Evolutionary conservation across 2,888 invertebrate species (phyloP), one percentile per base, ranked within the genome.

Genomic region (Athalia cordata): DNA sequence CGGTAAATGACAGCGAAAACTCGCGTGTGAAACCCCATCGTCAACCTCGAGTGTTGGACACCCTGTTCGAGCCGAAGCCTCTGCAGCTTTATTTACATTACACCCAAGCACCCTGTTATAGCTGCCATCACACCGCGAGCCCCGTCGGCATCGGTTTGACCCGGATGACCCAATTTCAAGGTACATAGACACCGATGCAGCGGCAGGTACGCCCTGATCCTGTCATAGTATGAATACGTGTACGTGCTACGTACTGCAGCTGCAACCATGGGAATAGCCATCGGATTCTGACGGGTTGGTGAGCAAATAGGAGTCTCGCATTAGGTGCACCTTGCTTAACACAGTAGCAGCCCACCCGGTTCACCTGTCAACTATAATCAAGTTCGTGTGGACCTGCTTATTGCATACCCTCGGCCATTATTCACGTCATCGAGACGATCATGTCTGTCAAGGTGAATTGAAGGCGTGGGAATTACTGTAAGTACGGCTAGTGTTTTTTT

Each of bases 211-310:
- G 50, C n/a, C n/a, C 47, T 49, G 13, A 50, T 50, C 29, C 29
- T 29, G 29, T 29, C 29, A 2, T 29, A 29, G 29, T 29, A 29
- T 29, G 29, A 0, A 29, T 29, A 29, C 29, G 29, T 29, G 29
- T 29, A 29, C 29, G 29, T 29, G 2, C 29, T 29, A 2, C 29
- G 29, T 29, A 29, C 50, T 67, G 55, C 8, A 55, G 9, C 47
- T 50, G 15, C 50, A 67, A 9, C 67, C 15, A 50, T 15, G 11
- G 67, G 61, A n/a, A 67, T 50, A 15, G 15, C 15, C 67, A 9
- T 50, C 49, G 47, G 67, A 67, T 67, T 67, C 45, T 47, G 49
- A 67, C 50, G 67, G 15, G 67, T 50, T 67, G 15, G 67, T 15
- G 15, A 47, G 50, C 15, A 67, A 67, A 29, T 67, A 49, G 67